A percentile compares a stretch with the other conserved stretches of the same genome.
phyloP scores from a whole-genome alignment of 2,113 vertebrate species.

The Sporophila hypoxantha region DNA sequence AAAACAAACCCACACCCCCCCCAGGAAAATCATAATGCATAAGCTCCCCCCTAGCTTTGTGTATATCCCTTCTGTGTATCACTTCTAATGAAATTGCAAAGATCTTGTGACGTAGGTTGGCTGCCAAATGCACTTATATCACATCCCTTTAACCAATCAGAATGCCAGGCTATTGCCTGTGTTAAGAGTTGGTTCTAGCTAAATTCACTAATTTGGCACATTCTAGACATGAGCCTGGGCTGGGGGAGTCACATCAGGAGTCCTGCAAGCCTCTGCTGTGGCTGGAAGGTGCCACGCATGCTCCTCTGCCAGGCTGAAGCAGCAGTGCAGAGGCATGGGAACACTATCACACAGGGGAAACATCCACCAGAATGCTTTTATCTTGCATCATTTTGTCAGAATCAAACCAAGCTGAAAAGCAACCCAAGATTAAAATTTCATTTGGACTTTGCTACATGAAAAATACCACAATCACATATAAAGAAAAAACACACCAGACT shows the following conservation, averaged over 20 bases:
- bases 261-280: background rate
- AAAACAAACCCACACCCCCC: background rate
- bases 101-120: background rate
- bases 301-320: background rate
- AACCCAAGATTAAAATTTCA: background rate
- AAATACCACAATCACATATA: background rate
- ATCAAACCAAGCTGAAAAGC: background rate
- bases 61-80: background rate
- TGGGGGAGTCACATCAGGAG: background rate
- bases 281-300: background rate
- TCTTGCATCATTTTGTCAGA: background rate
- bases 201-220: background rate
- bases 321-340: background rate
- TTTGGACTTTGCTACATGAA: background rate
- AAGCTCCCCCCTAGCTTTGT: background rate
- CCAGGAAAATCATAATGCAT: background rate
- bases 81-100: background rate
- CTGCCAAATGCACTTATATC: background rate
- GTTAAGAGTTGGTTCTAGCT: background rate
- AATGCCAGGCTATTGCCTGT: background rate
- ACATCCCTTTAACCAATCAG: background rate
- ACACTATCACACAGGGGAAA: background rate
- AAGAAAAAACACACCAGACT: background rate
- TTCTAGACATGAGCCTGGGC: background rate
- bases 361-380: background rate